Evolutionary conservation across 2,113 vertebrate species (phyloP).

Genomic region (Megaceryle maxima): DNA sequence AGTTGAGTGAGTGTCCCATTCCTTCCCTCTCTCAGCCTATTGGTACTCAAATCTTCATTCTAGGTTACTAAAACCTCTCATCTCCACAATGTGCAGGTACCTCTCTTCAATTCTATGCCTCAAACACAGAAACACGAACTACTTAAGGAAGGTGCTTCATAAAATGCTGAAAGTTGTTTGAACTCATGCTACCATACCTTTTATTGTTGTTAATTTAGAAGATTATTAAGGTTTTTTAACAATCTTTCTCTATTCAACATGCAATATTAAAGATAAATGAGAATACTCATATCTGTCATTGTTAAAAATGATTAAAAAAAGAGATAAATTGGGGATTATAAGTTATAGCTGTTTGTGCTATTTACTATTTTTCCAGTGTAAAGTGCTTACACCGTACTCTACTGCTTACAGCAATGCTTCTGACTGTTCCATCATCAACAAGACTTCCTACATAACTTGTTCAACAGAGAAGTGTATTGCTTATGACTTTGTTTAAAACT

Average conservation of each 20-base stretch:
- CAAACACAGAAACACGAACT: background rate
- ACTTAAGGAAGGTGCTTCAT: background rate
- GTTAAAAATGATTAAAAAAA: background rate
- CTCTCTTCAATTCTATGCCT: background rate
- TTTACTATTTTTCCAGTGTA: background rate
- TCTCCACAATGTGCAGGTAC: background rate
- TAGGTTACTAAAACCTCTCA: background rate
- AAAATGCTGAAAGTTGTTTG: background rate
- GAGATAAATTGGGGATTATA: background rate
- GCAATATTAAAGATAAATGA: background rate
- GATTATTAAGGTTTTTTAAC: background rate
- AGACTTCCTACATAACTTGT: background rate
- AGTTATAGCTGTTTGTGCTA: background rate
- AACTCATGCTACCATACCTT: background rate
- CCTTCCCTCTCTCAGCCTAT: background rate
- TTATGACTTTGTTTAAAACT: background rate
- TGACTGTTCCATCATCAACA: rapidly evolving
- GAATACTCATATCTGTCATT: background rate
- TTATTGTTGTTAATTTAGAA: background rate
- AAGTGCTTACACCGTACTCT: background rate
- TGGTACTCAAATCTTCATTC: background rate
- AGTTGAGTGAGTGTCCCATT: background rate
- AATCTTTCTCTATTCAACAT: background rate
- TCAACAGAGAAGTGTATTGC: background rate
- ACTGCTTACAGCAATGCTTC: background rate